These are phyloP conservation scores for Neogale vison DNA, from an alignment of 2,113 vertebrate species.

Conservation along the genomic window DNA sequence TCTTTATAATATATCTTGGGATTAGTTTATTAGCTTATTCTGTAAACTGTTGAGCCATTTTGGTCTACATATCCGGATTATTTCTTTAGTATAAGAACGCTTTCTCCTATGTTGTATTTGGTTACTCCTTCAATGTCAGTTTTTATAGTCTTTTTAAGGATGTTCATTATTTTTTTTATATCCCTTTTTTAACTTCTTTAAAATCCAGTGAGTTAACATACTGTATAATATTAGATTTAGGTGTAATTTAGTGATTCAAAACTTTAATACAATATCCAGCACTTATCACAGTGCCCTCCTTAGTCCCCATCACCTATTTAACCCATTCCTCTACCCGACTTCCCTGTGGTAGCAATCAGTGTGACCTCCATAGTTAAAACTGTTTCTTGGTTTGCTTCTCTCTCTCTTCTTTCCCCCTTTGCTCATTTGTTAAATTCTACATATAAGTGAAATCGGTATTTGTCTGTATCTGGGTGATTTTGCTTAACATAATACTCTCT, in stretches of 20 bases:
- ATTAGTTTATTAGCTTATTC: neutral
- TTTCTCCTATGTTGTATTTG: neutral
- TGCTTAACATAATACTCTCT: too few species aligned
- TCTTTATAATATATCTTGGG: neutral
- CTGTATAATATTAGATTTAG: neutral
- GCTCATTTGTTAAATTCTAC: too few species aligned
- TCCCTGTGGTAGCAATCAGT: neutral
- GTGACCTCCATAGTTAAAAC: neutral
- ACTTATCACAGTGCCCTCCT: neutral
- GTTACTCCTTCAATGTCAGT: neutral
- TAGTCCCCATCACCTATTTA: neutral
- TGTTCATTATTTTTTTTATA: neutral
- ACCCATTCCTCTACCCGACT: neutral
- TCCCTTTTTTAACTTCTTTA: neutral
- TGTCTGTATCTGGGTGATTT: too few species aligned
- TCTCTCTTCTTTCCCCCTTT: neutral
- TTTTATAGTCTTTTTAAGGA: neutral
- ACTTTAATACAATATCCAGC: neutral
- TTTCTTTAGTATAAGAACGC: neutral
- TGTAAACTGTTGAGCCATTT: neutral
- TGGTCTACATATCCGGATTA: neutral
- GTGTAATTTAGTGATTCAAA: neutral
- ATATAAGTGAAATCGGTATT: too few species aligned
- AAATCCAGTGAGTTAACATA: neutral
- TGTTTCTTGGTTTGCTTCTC: neutral